Evolutionary conservation across 2,113 vertebrate genomes (phyloP).

Genomic region (Psilopsiagon aurifrons): DNA sequence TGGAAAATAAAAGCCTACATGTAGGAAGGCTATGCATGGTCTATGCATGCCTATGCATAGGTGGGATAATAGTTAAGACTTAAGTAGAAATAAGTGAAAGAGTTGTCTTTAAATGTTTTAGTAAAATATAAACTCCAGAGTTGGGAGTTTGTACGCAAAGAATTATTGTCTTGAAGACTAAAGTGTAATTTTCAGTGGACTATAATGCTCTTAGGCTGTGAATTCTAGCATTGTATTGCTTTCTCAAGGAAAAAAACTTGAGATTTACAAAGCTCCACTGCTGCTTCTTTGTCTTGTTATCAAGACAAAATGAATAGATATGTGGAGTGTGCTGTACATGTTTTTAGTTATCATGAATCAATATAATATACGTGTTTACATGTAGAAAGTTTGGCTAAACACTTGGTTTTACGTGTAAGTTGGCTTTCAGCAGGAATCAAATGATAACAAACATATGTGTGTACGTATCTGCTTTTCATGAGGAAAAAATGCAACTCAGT

Average conservation of each 20-base stretch:
- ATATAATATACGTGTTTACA: neutral
- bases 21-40: neutral
- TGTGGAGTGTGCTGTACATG: neutral
- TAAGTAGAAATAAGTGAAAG: neutral
- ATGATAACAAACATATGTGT: neutral
- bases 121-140: neutral
- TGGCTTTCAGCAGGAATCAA: conserved; percentile 9
- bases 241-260: neutral
- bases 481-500: neutral
- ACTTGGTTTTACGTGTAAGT: neutral
- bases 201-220: neutral
- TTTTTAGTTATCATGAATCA: neutral
- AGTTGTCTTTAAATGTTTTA: neutral
- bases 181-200: neutral
- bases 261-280: neutral
- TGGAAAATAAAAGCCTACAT: neutral
- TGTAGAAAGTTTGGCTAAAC: neutral
- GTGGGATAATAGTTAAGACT: neutral
- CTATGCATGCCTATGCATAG: neutral
- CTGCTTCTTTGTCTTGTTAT: neutral
- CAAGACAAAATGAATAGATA: neutral
- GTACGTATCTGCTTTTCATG: neutral
- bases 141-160: neutral
- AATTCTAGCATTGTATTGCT: neutral
- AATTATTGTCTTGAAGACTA: neutral